Evolutionary conservation across 1,140 invertebrate genomes (phyloP), one percentile per base, ranked within the genome.

Genomic region (Rhynchophorus ferrugineus): DNA sequence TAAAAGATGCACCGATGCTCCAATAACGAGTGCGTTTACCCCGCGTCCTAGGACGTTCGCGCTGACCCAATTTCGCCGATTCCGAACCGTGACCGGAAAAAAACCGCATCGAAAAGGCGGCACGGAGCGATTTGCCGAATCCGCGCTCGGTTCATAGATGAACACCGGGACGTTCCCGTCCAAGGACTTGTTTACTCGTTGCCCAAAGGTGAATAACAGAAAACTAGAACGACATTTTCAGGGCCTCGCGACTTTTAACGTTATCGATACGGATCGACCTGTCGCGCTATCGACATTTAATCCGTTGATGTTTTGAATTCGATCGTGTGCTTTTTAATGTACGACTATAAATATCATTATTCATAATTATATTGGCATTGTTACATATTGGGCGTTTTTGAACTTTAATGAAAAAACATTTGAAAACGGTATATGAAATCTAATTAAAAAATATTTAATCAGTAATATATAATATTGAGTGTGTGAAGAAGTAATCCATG

Each of bases 21-120:
- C 24, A 42, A 21, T 42, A 49, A 50, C 17, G 48, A 50, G 48
- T 50, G 48, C 48, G 19, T 50, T 50, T 50, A 50, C 48, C 48
- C 48, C 46, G 35, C 38, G 22, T 18, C 3, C 48, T 50, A 50
- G 48, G 39, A 42, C 48, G 48, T 43, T 29, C 17, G 43, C 48
- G 48, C 29, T 50, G 48, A 50, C 48, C 48, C 19, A 50, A 50
- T 50, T 50, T 29, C 24, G 2, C 7, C 2, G 24, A 29, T 6
- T 11, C 24, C 11, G 11, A 29, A 29, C 5, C 11, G 24, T 5
- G 11, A 6, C 11, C 11, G 11, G 24, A 29, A 29, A 29, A 29
- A 6, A 29, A 29, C 5, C 5, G 24, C 24, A n/a, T n/a, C n/a
- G n/a, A n/a, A n/a, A n/a, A n/a, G n/a, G n/a, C 11, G 9, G 9